Conservation (phyloP, 2,797 vertebrate species). For the Dromococcyx pavoninus region DNA sequence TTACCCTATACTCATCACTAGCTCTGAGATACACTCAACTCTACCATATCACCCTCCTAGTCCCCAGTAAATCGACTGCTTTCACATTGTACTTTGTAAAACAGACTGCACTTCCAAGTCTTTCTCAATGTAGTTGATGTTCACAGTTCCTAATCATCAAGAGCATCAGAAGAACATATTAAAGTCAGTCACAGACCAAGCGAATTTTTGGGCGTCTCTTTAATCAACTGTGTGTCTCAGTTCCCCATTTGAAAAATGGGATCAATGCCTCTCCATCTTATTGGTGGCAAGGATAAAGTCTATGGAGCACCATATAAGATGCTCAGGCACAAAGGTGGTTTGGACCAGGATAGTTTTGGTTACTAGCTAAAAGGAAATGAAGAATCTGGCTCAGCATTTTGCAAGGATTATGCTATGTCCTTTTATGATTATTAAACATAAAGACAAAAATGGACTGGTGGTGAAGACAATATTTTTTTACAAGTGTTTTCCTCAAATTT, state of each 20-base stretch:
- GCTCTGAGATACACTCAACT: background rate
- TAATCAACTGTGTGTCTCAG: background rate
- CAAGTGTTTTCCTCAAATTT: background rate
- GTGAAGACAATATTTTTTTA: background rate
- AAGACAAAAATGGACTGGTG: background rate
- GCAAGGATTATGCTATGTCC: background rate
- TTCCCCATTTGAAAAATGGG: background rate
- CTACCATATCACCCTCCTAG: background rate
- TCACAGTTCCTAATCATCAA: background rate
- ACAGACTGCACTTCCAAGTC: background rate
- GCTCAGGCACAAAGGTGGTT: background rate
- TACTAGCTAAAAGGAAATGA: background rate
- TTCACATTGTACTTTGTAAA: background rate
- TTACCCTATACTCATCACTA: background rate
- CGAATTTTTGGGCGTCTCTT: background rate
- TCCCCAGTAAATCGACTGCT: background rate
- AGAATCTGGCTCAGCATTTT: background rate
- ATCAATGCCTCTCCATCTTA: background rate
- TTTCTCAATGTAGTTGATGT: background rate
- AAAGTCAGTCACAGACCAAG: background rate
- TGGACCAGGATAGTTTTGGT: background rate
- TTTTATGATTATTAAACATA: background rate
- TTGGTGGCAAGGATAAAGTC: background rate
- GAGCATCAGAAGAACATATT: background rate
- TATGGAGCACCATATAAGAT: background rate